Conservation (phyloP, 2,113 vertebrate species). For the Psephotus haematonotus region DNA sequence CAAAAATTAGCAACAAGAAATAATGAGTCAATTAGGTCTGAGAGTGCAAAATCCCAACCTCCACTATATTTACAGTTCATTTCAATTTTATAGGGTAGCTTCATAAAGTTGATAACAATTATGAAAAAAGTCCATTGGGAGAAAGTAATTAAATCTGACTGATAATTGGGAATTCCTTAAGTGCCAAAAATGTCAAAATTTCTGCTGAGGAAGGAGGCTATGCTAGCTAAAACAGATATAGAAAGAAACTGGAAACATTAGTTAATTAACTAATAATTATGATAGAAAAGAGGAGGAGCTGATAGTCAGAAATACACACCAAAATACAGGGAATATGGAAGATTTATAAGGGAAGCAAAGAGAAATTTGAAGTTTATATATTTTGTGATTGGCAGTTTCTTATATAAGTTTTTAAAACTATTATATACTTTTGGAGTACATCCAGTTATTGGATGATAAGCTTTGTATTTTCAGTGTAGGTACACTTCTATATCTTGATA, state of each 20-base stretch:
- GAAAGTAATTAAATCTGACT: conserved; percentile 44
- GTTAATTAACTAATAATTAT: conserved; percentile 45
- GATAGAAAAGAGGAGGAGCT: background rate
- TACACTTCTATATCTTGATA: background rate
- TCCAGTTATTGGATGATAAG: background rate
- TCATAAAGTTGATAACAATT: conserved; percentile 5
- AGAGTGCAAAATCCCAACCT: background rate
- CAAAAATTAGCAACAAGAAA: background rate
- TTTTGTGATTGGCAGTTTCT: background rate
- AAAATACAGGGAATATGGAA: background rate
- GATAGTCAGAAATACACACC: background rate
- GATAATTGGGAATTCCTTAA: conserved; percentile 5
- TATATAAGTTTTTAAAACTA: background rate
- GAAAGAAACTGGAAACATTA: background rate
- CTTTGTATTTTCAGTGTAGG: background rate
- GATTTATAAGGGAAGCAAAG: background rate
- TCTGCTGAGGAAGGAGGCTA: background rate
- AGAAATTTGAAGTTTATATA: background rate
- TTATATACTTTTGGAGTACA: background rate
- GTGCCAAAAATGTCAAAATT: background rate
- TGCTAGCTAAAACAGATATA: background rate
- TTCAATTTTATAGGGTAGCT: background rate
- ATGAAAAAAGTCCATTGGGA: conserved; percentile 21
- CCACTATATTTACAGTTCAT: conserved; percentile 4
- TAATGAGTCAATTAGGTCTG: background rate